phyloP scores from a whole-genome alignment of 1,140 invertebrate genomes.

The Parasteatoda tepidariorum region DNA sequence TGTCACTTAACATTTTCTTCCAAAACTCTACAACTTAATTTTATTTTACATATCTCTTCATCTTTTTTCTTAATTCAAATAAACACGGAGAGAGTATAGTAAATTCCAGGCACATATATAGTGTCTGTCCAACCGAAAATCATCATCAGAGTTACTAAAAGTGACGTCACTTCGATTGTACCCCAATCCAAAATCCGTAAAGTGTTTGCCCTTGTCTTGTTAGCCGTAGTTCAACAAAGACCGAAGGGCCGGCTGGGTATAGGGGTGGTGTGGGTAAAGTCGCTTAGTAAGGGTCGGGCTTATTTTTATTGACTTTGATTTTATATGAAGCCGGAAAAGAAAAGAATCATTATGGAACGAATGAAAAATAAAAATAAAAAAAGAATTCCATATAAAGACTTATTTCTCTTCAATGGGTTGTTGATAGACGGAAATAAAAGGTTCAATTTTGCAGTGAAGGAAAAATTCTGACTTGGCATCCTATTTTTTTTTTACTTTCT shows the following conservation, averaged over 20 bases:
- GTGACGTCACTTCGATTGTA: constrained; percentile 14
- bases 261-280: background rate
- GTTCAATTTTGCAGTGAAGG: background rate
- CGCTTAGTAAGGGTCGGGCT: background rate
- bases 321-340: background rate
- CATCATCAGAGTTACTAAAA: background rate
- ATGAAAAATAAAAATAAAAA: background rate
- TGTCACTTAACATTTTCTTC: too few species aligned
- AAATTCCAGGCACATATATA: too few species aligned
- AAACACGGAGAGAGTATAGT: too few species aligned
- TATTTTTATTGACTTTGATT: constrained; percentile 32
- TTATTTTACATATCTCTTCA: too few species aligned
- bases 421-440: background rate
- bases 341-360: background rate
- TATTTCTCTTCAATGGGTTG: background rate
- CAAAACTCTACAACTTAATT: too few species aligned
- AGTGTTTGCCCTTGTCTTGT: constrained; percentile 25
- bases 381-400: background rate
- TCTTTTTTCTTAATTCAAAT: too few species aligned
- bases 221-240: constrained; percentile 14
- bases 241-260: background rate
- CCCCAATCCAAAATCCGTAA: constrained; percentile 2
- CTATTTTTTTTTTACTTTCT: too few species aligned
- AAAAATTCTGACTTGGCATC: background rate
- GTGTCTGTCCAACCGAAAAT: background rate